Percentiles rank a stretch among this genome's conserved stretches.
phyloP scores from a whole-genome alignment of 92 coral and sea anemone species.

The Chrysogorgia sp. region DNA sequence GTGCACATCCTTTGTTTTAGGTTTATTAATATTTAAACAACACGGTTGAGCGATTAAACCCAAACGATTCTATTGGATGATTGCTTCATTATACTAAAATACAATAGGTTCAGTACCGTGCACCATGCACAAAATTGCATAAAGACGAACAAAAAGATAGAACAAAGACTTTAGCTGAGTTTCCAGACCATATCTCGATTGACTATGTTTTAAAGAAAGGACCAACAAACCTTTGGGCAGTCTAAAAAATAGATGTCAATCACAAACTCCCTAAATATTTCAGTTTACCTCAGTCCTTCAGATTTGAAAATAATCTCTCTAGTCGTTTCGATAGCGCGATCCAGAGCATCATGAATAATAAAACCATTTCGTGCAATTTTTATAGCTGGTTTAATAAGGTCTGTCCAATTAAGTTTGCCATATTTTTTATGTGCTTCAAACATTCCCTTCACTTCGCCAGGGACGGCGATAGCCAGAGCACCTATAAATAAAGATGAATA shows the following conservation, averaged over 20 bases:
- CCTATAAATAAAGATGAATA: constrained; percentile 5
- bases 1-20: too few relatives aligned
- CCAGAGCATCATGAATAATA: constrained; percentile 23
- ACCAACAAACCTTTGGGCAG: too few relatives aligned
- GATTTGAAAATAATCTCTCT: neutral
- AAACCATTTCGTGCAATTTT: constrained; percentile 35
- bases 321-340: neutral
- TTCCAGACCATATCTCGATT: too few relatives aligned
- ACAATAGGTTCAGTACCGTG: too few relatives aligned
- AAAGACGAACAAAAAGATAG: too few relatives aligned
- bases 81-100: too few relatives aligned
- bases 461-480: constrained; percentile 41
- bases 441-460: constrained; percentile 37
- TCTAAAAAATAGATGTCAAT: neutral
- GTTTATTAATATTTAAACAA: too few relatives aligned
- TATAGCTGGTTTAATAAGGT: constrained; percentile 28
- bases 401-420: constrained; percentile 14
- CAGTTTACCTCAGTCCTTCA: constrained; percentile 17
- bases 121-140: too few relatives aligned
- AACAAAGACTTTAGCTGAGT: too few relatives aligned
- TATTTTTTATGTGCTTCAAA: constrained; percentile 26
- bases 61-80: too few relatives aligned
- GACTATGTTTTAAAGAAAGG: too few relatives aligned
- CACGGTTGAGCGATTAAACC: too few relatives aligned
- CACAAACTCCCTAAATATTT: neutral